These are phyloP conservation scores for Siniperca chuatsi DNA, from an alignment of 2,113 vertebrate genomes.

Conservation along the genomic window DNA sequence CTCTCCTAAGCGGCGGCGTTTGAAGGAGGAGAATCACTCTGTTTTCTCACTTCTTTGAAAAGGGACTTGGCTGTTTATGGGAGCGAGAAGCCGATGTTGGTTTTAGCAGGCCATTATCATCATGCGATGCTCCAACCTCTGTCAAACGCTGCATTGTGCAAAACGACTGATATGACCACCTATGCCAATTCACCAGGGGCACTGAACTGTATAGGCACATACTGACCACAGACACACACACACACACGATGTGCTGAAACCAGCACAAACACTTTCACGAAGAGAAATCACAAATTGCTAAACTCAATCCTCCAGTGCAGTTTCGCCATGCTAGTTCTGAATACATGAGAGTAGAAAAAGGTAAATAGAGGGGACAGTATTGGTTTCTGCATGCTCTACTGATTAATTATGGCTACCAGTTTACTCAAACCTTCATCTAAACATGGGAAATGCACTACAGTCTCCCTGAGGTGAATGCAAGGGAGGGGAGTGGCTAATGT, in stretches of 20 bases:
- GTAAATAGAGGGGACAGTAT: constrained; percentile 24
- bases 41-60: constrained; percentile 55
- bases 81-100: constrained; percentile 11
- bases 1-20: constrained; percentile 9
- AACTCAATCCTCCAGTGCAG: constrained; percentile 29
- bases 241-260: not conserved
- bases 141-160: constrained; percentile 18
- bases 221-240: not conserved
- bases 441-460: constrained; percentile 20
- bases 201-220: not conserved
- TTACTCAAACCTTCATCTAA: constrained; percentile 51
- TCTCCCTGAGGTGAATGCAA: constrained; percentile 44
- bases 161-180: constrained; percentile 26
- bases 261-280: constrained; percentile 1
- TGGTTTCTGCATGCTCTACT: constrained; percentile 38
- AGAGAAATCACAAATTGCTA: constrained; percentile 33
- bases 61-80: constrained; percentile 28
- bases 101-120: constrained; percentile 17
- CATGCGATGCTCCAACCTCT: constrained; percentile 30
- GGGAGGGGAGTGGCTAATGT: constrained; percentile 19
- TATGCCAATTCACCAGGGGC: constrained; percentile 10
- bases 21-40: constrained; percentile 36
- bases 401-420: constrained; percentile 44
- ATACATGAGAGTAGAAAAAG: constrained; percentile 2
- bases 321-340: constrained; percentile 19